Conservation (phyloP, 1,140 invertebrate genomes). For the Linepithema humile region DNA sequence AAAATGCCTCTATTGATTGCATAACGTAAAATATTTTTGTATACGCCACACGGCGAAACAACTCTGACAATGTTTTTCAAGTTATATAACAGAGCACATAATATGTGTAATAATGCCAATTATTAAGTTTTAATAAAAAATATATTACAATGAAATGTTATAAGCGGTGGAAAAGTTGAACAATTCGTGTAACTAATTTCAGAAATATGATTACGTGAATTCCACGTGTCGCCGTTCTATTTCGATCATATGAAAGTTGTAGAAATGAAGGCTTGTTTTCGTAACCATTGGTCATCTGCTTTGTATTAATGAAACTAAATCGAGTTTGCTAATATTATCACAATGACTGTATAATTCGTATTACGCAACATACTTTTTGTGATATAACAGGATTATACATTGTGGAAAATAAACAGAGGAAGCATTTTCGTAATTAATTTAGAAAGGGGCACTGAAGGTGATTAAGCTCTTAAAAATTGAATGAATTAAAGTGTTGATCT, state of each 20-base stretch:
- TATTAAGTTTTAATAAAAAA: background rate
- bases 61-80: too few relatives aligned
- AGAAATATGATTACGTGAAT: background rate
- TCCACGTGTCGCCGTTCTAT: background rate
- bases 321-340: background rate
- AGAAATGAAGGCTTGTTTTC: background rate
- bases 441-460: background rate
- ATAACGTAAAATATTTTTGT: too few relatives aligned
- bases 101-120: background rate
- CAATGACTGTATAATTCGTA: background rate
- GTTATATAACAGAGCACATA: background rate
- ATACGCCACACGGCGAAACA: background rate
- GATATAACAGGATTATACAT: slow-evolving; percentile 18
- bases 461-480: background rate
- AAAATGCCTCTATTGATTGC: too few relatives aligned
- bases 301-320: slow-evolving; percentile 9
- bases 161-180: background rate
- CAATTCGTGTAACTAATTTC: background rate
- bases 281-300: background rate
- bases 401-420: background rate
- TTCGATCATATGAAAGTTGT: background rate
- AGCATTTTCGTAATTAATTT: slow-evolving; percentile 16
- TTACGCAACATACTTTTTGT: background rate
- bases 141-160: background rate
- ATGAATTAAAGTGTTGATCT: background rate